Percentiles rank a stretch among this genome's conserved stretches.
Conservation (phyloP, 2,113 vertebrate species). For the Parus major region DNA sequence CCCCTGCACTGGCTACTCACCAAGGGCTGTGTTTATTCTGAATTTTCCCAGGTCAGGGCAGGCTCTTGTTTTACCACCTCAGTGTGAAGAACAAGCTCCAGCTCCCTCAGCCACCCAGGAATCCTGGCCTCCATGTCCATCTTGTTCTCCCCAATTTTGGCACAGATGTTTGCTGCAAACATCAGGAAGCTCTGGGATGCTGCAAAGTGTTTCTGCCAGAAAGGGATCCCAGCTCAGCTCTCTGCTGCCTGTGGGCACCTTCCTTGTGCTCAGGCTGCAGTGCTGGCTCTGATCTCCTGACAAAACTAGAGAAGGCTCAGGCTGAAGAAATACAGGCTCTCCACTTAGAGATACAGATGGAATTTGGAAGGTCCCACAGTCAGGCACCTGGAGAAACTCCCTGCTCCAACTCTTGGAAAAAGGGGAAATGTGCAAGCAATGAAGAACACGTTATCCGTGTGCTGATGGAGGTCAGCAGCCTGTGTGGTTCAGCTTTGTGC, state of each 20-base stretch:
- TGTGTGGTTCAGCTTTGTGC: neutral
- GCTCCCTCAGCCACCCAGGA: neutral
- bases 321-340: neutral
- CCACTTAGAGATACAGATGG: neutral
- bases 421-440: neutral
- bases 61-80: neutral
- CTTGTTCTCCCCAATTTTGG: neutral
- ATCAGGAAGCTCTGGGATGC: neutral
- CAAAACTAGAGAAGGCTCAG: neutral
- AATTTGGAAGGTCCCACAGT: neutral
- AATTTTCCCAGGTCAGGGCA: neutral
- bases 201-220: neutral
- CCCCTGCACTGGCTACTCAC: constrained; percentile 35
- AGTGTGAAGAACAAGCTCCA: neutral
- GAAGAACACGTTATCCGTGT: neutral
- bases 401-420: neutral
- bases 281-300: neutral
- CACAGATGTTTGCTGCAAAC: neutral
- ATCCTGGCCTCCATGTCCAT: neutral
- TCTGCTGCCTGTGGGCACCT: neutral
- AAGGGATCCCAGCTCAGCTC: neutral
- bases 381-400: neutral
- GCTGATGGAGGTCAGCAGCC: neutral
- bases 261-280: neutral
- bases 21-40: constrained; percentile 10